Evolutionary conservation across 2,797 vertebrate species (phyloP).

Genomic region (Erethizon dorsatum): DNA sequence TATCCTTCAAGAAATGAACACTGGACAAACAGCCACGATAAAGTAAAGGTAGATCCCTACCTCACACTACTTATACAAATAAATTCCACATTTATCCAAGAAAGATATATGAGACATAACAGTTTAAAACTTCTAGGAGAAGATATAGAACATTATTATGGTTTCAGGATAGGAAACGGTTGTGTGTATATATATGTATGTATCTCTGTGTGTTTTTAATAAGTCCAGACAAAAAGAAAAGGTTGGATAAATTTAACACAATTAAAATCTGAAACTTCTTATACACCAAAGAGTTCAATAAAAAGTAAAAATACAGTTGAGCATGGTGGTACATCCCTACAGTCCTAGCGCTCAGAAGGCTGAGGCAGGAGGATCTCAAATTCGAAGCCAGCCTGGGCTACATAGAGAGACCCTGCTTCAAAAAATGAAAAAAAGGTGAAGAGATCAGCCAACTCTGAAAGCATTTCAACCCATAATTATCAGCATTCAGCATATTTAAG

Average conservation of each 20-base stretch:
- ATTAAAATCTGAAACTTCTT: constrained; percentile 57
- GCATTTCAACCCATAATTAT: neutral
- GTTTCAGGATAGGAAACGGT: constrained; percentile 9
- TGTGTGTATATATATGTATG: neutral
- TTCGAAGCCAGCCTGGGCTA: neutral
- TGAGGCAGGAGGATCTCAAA: neutral
- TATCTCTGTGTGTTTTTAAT: neutral
- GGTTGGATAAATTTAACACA: neutral
- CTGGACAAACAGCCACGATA: neutral
- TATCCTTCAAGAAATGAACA: neutral
- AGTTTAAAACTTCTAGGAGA: constrained; percentile 49
- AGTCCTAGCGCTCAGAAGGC: neutral
- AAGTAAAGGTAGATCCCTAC: constrained; percentile 50
- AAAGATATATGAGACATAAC: constrained; percentile 5
- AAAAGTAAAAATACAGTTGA: neutral
- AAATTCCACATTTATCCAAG: constrained; percentile 57
- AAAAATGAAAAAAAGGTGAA: neutral
- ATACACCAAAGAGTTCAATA: constrained; percentile 39
- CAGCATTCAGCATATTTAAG: constrained; percentile 44
- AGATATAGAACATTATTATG: constrained; percentile 42
- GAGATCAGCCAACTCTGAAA: constrained; percentile 55
- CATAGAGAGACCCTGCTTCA: neutral
- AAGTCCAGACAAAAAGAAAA: constrained; percentile 38
- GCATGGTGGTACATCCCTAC: neutral
- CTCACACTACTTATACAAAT: constrained; percentile 49